A percentile compares a stretch with the other conserved stretches of the same genome.
These are phyloP conservation scores for Caenorhabditis imperialis DNA, from an alignment of 2,888 invertebrate species.

Conservation along the genomic window DNA sequence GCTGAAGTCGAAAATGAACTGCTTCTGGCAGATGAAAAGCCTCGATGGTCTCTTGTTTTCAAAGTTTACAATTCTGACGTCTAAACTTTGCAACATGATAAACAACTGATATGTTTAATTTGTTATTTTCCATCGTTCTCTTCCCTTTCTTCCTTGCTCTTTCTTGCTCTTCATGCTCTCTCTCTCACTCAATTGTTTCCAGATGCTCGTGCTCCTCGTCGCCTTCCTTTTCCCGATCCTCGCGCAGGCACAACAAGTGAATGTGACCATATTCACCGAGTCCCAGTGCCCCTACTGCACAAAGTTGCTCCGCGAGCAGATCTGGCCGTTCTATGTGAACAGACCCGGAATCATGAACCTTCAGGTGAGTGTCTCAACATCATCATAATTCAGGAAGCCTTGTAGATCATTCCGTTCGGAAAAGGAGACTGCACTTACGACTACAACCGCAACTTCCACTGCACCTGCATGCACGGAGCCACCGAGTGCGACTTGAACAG, in stretches of 20 bases:
- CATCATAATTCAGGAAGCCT: background rate
- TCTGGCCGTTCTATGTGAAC: conserved; percentile 77
- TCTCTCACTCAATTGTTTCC: conserved; percentile 26
- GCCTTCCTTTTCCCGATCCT: conserved; percentile 33
- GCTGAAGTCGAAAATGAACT: too few relatives aligned
- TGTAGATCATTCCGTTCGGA: conserved; percentile 76
- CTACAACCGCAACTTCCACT: conserved; percentile 73
- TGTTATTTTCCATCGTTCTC: conserved; percentile 14
- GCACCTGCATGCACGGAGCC: conserved; percentile 77
- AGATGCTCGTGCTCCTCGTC: conserved; percentile 43
- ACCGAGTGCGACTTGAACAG: conserved; percentile 77
- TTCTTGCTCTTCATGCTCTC: background rate
- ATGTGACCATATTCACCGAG: conserved; percentile 76
- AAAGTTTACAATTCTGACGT: too few relatives aligned
- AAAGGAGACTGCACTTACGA: conserved; percentile 77
- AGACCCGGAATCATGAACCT: conserved; percentile 77
- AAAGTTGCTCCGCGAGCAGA: conserved; percentile 74
- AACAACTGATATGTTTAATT: too few relatives aligned
- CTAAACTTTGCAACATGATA: too few relatives aligned
- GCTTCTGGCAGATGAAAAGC: too few relatives aligned
- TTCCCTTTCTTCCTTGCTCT: conserved; percentile 10
- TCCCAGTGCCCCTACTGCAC: conserved; percentile 78
- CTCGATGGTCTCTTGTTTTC: too few relatives aligned
- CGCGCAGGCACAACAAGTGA: conserved; percentile 60
- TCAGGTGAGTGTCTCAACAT: conserved; percentile 61